Base-by-base conservation (phyloP, 1,140 invertebrate genomes). In the Rhopalosiphum maidis region DNA sequence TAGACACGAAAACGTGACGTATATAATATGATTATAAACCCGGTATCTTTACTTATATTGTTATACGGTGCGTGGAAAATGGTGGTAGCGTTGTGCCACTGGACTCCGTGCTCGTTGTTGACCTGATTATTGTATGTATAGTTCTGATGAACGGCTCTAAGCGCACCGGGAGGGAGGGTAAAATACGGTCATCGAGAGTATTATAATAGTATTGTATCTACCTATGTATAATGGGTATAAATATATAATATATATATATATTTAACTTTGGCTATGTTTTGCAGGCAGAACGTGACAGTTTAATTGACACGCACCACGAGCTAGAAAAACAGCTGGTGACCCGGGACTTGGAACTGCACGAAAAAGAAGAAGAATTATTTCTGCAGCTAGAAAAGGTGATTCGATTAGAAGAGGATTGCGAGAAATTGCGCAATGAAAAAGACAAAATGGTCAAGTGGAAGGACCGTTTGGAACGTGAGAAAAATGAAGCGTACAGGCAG, bases 281-380 rank as follows among this genome's bases (percentile, higher is more conserved):
- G 23, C 94, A 97, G 96, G 96, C 95, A 82, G 96, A 97, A 94
- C 95, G 96, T 60, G 96, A 97, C 94, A 96, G 95, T 94, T 94
- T 96, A 93, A 95, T 96, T 11, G 95, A 95, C 87, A 95, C 95
- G 41, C 95, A 96, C 82, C 95, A 95, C 8, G 95, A 95, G 68
- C 94, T 96, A 94, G 96, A 96, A 48, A 95, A 95, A 94, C 95
- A 95, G 90, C 94, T 97, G 60, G 96, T 96, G 94, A 95, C 95
- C 25, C 96, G 96, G 94, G 96, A 96, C 89, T 94, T 95, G 15
- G 95, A 96, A 68, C 94, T 96, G 9, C 95, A 95, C 51, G 96
- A 96, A 93, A 96, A 96, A 94, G 96, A 97, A 94, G 96, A 96
- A 93, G 96, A 97, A 94, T 95, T 96, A 43, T 97, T 97, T 94